Conservation (phyloP, 2,797 vertebrate genomes). For the Myotis findleyi region DNA sequence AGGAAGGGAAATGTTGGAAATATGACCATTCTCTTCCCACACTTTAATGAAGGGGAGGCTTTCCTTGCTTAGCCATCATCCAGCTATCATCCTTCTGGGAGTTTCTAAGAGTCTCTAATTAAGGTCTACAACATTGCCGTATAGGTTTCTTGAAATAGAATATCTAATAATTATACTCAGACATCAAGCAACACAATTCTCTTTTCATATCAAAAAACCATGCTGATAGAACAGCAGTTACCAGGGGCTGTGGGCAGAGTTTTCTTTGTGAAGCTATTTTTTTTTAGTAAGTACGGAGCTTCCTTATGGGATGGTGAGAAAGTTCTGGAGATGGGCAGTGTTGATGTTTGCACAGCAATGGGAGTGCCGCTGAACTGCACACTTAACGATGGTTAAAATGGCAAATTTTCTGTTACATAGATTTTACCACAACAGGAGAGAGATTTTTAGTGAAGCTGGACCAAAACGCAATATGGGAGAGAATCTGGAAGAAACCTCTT, state of each 20-base stretch:
- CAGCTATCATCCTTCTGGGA: not conserved
- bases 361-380: not conserved
- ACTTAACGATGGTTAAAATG: not conserved
- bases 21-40: not conserved
- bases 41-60: not conserved
- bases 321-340: not conserved
- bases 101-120: not conserved
- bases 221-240: not conserved
- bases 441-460: not conserved
- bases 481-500: not conserved
- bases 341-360: not conserved
- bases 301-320: not conserved
- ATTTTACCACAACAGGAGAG: constrained; percentile 1
- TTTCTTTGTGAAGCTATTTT: not conserved
- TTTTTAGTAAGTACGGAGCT: not conserved
- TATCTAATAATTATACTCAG: not conserved
- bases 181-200: not conserved
- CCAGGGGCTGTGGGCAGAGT: not conserved
- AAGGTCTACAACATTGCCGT: not conserved
- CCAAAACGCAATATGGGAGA: not conserved
- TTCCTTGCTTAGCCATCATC: not conserved
- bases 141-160: not conserved
- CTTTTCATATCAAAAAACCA: constrained; percentile 48
- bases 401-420: not conserved
- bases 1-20: not conserved